A percentile compares a stretch with the other conserved stretches of the same genome.
Evolutionary conservation across 1,140 invertebrate genomes (phyloP).

Genomic region (Oedothorax gibbosus): DNA sequence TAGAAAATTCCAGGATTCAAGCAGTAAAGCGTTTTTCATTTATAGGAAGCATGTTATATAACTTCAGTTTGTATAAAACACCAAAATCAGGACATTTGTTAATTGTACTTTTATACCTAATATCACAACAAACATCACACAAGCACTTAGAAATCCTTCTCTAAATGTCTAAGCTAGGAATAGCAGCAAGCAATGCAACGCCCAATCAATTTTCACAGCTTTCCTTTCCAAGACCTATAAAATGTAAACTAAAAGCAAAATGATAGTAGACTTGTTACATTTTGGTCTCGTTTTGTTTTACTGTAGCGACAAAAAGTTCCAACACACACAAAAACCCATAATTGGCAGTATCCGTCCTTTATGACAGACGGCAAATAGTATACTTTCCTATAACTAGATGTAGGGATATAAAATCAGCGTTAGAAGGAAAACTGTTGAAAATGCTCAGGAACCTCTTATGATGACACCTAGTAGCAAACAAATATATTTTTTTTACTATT

Average conservation of each 20-base stretch:
- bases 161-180: slow-evolving; percentile 49
- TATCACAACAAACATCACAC: slow-evolving; percentile 41
- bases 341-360: not conserved
- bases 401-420: no score
- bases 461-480: no score
- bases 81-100: slow-evolving; percentile 39
- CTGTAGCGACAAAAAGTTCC: slow-evolving; percentile 29
- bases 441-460: no score
- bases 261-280: slow-evolving; percentile 6
- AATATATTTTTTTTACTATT: no score
- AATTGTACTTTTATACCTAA: slow-evolving; percentile 28
- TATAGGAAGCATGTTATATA: slow-evolving; percentile 28
- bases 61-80: slow-evolving; percentile 28
- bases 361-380: no score
- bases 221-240: slow-evolving; percentile 7
- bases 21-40: slow-evolving; percentile 8
- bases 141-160: slow-evolving; percentile 35
- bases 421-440: no score
- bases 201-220: slow-evolving; percentile 1
- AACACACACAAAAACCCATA: slow-evolving; percentile 53
- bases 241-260: not conserved
- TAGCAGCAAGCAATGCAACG: slow-evolving; percentile 21
- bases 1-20: slow-evolving; percentile 18
- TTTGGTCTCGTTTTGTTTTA: slow-evolving; percentile 15
- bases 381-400: no score